Evolutionary conservation across 2,113 vertebrate species (phyloP).

Genomic region (Balaenoptera acutorostrata): DNA sequence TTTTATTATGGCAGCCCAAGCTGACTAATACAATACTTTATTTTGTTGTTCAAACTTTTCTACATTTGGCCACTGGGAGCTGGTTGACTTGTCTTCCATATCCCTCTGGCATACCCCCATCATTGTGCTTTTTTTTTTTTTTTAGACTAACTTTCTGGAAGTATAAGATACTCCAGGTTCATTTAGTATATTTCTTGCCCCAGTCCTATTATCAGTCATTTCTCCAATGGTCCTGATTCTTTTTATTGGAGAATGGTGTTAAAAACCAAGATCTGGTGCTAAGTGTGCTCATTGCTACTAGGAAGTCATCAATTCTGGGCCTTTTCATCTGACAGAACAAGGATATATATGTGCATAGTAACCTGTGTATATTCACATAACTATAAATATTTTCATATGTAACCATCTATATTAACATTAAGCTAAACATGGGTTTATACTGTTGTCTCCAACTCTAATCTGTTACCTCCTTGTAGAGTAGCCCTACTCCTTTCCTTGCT

Average conservation of each 20-base stretch:
- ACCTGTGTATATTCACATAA: neutral
- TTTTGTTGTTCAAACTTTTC: neutral
- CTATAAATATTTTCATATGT: neutral
- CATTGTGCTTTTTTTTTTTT: neutral
- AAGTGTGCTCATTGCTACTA: neutral
- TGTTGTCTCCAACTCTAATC: neutral
- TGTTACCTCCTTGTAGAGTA: neutral
- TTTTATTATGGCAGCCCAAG: neutral
- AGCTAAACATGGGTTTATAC: neutral
- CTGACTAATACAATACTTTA: neutral
- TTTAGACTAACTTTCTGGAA: neutral
- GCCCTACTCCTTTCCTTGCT: neutral
- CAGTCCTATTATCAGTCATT: neutral
- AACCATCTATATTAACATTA: neutral
- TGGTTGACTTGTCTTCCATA: neutral
- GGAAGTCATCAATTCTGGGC: neutral
- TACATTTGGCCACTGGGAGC: neutral
- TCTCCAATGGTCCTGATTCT: neutral
- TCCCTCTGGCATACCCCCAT: neutral
- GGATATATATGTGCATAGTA: neutral
- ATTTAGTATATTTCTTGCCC: neutral
- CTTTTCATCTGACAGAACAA: neutral
- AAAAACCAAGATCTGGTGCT: neutral
- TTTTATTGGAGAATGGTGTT: neutral
- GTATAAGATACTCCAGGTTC: neutral